Conservation (phyloP, 2,113 vertebrate species). For the Alethe castanea region DNA sequence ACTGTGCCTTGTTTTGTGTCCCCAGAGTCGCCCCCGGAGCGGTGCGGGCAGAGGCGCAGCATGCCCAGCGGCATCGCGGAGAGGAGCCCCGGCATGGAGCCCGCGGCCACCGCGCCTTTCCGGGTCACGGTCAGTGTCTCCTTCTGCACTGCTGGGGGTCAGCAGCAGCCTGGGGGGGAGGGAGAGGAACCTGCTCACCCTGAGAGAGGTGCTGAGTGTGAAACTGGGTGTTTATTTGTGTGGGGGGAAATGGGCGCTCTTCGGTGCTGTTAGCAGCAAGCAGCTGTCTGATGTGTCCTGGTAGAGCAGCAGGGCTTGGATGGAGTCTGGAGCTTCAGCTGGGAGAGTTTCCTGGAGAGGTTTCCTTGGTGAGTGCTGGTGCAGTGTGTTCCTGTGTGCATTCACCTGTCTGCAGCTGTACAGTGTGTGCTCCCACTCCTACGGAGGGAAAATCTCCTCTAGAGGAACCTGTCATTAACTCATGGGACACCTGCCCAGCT, state of each 20-base stretch:
- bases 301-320: neutral
- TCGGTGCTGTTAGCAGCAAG: neutral
- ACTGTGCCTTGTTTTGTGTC: neutral
- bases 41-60: constrained; percentile 88
- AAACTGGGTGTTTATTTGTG: fast-evolving
- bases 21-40: constrained; percentile 93
- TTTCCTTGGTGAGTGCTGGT: neutral
- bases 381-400: neutral
- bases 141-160: fast-evolving
- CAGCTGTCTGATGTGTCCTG: neutral
- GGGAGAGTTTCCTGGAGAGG: neutral
- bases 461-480: neutral
- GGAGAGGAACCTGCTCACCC: neutral
- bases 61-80: constrained; percentile 87
- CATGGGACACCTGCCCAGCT: neutral
- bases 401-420: neutral
- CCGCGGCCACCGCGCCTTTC: constrained; percentile 84
- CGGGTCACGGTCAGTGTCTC: constrained; percentile 87
- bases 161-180: neutral
- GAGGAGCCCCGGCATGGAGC: constrained; percentile 88
- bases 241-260: neutral
- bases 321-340: neutral
- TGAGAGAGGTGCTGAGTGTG: fast-evolving
- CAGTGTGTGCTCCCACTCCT: neutral
- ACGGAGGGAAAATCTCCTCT: neutral